Evolutionary conservation across 2,113 vertebrate species (phyloP).

Genomic region (Ramphastos sulfuratus): DNA sequence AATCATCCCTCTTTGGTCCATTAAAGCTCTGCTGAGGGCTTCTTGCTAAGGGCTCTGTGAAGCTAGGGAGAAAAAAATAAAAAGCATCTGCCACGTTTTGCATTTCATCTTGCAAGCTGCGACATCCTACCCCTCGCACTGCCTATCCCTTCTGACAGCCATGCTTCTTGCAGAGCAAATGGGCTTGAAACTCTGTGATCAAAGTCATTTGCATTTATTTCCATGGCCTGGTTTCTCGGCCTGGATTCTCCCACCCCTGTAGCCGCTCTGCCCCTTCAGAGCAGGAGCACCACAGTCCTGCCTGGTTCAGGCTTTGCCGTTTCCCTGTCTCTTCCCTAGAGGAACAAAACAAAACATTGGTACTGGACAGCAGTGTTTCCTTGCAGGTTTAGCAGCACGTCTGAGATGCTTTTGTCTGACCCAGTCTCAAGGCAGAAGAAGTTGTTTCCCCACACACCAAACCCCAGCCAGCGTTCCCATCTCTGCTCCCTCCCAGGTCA

Average conservation of each 20-base stretch:
- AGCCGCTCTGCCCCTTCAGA: neutral
- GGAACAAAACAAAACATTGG: too few species aligned
- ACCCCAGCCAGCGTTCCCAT: neutral
- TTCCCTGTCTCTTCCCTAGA: neutral
- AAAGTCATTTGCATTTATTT: conserved; percentile 50
- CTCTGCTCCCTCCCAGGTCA: neutral
- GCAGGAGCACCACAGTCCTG: fast-evolving
- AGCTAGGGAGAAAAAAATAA: neutral
- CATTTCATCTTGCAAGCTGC: conserved; percentile 25
- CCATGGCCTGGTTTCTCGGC: conserved; percentile 51
- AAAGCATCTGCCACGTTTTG: conserved; percentile 1
- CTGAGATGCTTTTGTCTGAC: neutral
- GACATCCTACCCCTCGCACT: conserved; percentile 48
- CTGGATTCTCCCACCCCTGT: neutral
- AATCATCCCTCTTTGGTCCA: neutral
- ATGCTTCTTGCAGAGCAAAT: conserved; percentile 56
- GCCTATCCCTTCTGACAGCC: conserved; percentile 37
- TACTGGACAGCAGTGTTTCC: neutral
- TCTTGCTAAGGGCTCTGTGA: neutral
- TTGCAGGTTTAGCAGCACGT: neutral
- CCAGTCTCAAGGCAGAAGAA: neutral
- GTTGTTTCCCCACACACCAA: fast-evolving
- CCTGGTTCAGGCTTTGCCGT: neutral
- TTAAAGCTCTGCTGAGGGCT: neutral
- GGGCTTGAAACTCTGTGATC: conserved; percentile 10